Evolutionary conservation across 2,113 vertebrate genomes (phyloP), one percentile per base, ranked within the genome.

Genomic region (Galeopterus variegatus): DNA sequence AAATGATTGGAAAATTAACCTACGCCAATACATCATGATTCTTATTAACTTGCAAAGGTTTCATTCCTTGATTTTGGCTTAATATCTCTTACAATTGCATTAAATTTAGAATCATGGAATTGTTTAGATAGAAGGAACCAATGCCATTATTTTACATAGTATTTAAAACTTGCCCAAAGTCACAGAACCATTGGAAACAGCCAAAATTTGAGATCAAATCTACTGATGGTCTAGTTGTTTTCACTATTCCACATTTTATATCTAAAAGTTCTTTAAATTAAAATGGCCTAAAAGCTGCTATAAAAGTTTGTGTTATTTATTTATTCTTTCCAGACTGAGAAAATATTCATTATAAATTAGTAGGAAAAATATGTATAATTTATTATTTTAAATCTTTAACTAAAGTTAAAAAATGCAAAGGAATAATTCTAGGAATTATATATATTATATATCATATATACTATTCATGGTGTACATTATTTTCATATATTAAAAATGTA

Each of bases 1-100:
- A 98, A 97, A 97, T 94, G 92, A 97, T 87, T 92, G 95, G 97
- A 97, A 96, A 97, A 98, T 97, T 86, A 97, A 95, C 52, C 80
- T 73, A 77, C 48, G 69, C 72, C 85, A 97, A 92, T 56, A 76
- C 67, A 88, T 31, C 79, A 36, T 79, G 65, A 77, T 52, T 97
- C 97, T 83, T 92, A 90, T 81, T 92, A 96, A 96, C 79, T 93
- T 90, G 72, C 90, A 93, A 85, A 95, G 52, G 75, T 92, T 97
- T 90, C 58, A 69, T 91, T 96, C 89, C 80, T 93, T 96, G 28
- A 87, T 90, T 94, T 96, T 97, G 81, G 90, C 95, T 96, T 88
- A 23, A 48, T 48, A 88, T 58, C 33, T 94, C 81, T 82, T 93
- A 3, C 62, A 92, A 85, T 89, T 90, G 50, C 8, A 19, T 91